phyloP scores from a whole-genome alignment of 2,888 invertebrate genomes.

The Linyphia triangularis region DNA sequence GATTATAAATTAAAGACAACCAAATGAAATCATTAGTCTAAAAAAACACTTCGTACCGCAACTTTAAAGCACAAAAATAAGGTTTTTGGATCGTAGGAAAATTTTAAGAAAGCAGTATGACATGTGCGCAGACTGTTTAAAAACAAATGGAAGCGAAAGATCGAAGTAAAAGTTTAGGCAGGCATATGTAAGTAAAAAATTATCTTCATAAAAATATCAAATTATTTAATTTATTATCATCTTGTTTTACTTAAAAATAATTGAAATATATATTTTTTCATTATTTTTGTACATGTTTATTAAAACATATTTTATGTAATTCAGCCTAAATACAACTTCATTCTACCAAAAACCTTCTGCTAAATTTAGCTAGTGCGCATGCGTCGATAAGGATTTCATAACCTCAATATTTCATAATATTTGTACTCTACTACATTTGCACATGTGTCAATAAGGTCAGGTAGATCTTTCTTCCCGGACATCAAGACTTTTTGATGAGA shows the following conservation, averaged over 20 bases:
- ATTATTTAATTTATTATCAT: background rate
- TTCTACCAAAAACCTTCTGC: background rate
- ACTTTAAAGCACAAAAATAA: background rate
- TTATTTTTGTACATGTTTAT: background rate
- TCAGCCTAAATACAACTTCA: background rate
- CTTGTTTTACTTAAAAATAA: background rate
- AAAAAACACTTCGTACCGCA: background rate
- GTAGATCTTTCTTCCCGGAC: background rate
- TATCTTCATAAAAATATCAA: background rate
- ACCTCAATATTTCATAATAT: background rate
- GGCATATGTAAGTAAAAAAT: background rate
- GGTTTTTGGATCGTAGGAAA: background rate
- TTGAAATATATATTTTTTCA: background rate
- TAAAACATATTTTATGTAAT: background rate
- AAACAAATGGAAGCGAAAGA: background rate
- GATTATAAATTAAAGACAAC: background rate
- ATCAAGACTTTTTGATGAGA: background rate
- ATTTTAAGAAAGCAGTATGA: background rate
- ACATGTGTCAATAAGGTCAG: background rate
- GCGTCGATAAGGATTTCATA: background rate
- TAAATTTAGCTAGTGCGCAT: background rate
- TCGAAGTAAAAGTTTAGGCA: background rate
- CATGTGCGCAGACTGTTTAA: constrained; percentile 3
- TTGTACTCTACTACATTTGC: no score
- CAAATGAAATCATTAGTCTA: no score